Conservation (phyloP, 1,140 invertebrate genomes). For the Drosophila sp. region DNA sequence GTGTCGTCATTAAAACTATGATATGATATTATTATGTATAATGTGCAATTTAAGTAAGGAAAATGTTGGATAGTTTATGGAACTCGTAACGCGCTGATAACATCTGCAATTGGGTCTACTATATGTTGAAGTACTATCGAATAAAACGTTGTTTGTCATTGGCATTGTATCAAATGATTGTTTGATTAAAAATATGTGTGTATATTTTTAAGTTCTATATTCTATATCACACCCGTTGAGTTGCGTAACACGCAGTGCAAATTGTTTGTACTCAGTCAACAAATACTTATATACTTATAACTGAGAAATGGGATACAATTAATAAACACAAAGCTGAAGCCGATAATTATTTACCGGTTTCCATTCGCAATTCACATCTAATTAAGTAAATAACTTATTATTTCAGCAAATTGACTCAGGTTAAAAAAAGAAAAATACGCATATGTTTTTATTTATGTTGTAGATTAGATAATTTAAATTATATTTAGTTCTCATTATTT, state of each 20-base stretch:
- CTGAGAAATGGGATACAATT: conserved; percentile 45
- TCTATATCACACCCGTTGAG: conserved; percentile 4
- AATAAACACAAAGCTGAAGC: conserved; percentile 38
- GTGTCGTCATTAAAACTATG: conserved; percentile 29
- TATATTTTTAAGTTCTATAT: conserved; percentile 36
- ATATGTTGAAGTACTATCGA: conserved; percentile 5
- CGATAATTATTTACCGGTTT: conserved; percentile 24
- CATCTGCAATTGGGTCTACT: conserved; percentile 12
- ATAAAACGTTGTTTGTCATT: conserved; percentile 24
- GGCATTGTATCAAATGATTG: conserved; percentile 50
- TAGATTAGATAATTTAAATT: conserved; percentile 26
- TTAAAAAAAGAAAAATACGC: conserved; percentile 3
- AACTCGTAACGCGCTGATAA: conserved; percentile 5
- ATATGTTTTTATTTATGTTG: background rate
- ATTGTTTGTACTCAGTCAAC: conserved; percentile 43
- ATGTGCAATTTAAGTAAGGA: background rate
- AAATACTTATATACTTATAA: conserved; percentile 13
- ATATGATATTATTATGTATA: conserved; percentile 21
- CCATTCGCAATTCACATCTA: conserved; percentile 28
- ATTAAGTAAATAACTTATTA: conserved; percentile 50
- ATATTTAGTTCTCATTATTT: background rate
- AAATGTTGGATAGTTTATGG: background rate
- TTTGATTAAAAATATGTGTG: conserved; percentile 51
- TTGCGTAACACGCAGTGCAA: conserved; percentile 43
- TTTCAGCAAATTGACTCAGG: conserved; percentile 15